Percentiles rank a stretch among this genome's conserved stretches.
phyloP scores from a whole-genome alignment of 2,113 vertebrate species.

The Pluvianellus socialis region DNA sequence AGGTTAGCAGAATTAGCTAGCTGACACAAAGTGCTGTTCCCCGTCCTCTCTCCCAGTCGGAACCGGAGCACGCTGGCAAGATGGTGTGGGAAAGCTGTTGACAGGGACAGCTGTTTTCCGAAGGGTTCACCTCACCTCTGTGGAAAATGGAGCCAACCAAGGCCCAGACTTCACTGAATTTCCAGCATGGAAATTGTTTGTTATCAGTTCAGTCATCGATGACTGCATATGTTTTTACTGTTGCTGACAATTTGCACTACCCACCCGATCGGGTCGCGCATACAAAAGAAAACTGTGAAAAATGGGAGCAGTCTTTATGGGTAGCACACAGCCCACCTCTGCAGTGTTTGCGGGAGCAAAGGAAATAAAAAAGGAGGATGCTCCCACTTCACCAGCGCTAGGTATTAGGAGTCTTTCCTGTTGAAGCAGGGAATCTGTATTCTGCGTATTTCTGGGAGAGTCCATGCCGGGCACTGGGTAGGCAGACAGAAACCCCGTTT shows the following conservation, averaged over 20 bases:
- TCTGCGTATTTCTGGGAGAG: neutral
- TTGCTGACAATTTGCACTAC: neutral
- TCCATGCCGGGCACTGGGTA: neutral
- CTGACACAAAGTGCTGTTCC: neutral
- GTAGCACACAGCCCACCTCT: fast-evolving
- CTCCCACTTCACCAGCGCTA: neutral
- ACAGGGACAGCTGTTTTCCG: neutral
- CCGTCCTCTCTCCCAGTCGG: neutral
- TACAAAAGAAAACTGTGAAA: neutral
- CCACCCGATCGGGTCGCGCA: neutral
- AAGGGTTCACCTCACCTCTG: neutral
- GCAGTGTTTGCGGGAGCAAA: neutral
- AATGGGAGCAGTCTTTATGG: fast-evolving
- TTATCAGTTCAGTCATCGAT: neutral
- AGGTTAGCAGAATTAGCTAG: neutral
- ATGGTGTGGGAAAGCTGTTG: neutral
- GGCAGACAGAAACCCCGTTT: neutral
- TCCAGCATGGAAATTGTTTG: fast-evolving
- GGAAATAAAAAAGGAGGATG: neutral
- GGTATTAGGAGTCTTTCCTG: neutral
- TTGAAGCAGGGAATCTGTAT: neutral
- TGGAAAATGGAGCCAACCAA: neutral
- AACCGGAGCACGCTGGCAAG: neutral
- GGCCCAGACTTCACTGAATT: neutral
- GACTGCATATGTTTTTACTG: neutral